Base-by-base conservation (phyloP, 2,888 invertebrate species). In the Volucella zonaria region DNA sequence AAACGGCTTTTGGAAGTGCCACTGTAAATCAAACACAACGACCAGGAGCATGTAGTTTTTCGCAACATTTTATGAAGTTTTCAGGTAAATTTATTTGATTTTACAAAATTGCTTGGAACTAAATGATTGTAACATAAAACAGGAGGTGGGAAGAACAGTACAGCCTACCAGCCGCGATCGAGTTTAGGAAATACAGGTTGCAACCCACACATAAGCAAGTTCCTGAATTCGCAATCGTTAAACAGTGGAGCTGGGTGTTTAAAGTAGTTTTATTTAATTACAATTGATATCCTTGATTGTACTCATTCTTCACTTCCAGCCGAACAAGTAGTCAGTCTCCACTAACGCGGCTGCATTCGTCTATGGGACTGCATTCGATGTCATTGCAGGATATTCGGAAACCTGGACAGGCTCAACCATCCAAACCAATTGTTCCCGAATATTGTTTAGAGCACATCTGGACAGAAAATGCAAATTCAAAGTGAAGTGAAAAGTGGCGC, bases 391-490 rank as follows among this genome's bases (percentile, higher is more conserved):
- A 92, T 61, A 90, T 93, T 1, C 93, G 93, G 47, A 93, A 93
- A 43, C 89, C 92, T 23, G 91, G 92, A 0, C 93, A 93, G 81
- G 89, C 91, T 0, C 93, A 92, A 54, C 94, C 93, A n/a, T 92
- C 94, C 0, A 93, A 95, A 87, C 96, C 96, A 0, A 92, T 97
- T 38, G 95, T 95, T 87, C 98, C 98, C 0, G 96, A 96, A 87
- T 93, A 98, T 86, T 98, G 97, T 89, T 93, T 98, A 56, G 98
- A 98, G 87, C 96, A 96, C 89, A 92, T 98, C 12, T 98, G 98
- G 98, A 96, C 96, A 0, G 98, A 98, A 89, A 94, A 93, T 79
- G 92, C 89, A 87, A 83, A 89, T 91, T 86, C 93, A 92, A 90
- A 56, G 93, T 93, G 81, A 90, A 93, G 92, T 15, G 11, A 23